A percentile compares a stretch with the other conserved stretches of the same genome.
Evolutionary conservation across 2,113 vertebrate genomes (phyloP).

Genomic region (Silurus asotus): DNA sequence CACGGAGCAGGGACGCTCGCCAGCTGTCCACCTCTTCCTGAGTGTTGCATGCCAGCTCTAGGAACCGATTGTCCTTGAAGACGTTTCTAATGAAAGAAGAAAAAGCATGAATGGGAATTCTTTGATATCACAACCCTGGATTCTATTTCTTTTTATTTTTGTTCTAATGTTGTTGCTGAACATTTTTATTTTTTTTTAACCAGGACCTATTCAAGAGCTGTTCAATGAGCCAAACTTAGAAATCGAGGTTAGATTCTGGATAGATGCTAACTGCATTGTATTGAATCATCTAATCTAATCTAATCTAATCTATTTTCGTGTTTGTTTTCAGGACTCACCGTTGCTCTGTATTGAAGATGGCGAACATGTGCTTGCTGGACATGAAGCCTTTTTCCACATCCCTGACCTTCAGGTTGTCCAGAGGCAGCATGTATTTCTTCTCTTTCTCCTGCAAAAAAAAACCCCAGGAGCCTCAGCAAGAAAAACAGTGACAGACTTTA

Average conservation of each 20-base stretch:
- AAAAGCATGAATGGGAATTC: background rate
- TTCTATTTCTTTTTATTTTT: too few relatives aligned
- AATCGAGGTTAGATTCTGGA: too few relatives aligned
- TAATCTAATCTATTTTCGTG: background rate
- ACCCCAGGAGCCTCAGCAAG: constrained; percentile 15
- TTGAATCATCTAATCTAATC: too few relatives aligned
- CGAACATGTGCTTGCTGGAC: constrained; percentile 89
- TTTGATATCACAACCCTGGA: too few relatives aligned
- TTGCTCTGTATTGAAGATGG: constrained; percentile 88
- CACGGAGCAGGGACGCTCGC: constrained; percentile 93
- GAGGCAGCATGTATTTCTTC: constrained; percentile 97
- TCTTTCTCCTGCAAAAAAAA: constrained; percentile 86
- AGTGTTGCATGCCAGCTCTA: constrained; percentile 93
- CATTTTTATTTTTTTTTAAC: too few relatives aligned
- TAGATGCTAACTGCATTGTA: too few relatives aligned
- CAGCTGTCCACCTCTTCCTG: constrained; percentile 98
- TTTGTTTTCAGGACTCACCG: constrained; percentile 71
- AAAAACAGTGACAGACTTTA: background rate
- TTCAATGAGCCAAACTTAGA: too few relatives aligned
- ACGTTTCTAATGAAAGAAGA: constrained; percentile 80
- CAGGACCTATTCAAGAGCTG: too few relatives aligned
- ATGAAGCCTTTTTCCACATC: constrained; percentile 91
- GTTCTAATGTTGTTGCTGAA: too few relatives aligned
- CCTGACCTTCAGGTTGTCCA: constrained; percentile 89
- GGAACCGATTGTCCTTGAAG: constrained; percentile 96